Conservation (phyloP, 2,113 vertebrate species). For the Pteronura brasiliensis region DNA sequence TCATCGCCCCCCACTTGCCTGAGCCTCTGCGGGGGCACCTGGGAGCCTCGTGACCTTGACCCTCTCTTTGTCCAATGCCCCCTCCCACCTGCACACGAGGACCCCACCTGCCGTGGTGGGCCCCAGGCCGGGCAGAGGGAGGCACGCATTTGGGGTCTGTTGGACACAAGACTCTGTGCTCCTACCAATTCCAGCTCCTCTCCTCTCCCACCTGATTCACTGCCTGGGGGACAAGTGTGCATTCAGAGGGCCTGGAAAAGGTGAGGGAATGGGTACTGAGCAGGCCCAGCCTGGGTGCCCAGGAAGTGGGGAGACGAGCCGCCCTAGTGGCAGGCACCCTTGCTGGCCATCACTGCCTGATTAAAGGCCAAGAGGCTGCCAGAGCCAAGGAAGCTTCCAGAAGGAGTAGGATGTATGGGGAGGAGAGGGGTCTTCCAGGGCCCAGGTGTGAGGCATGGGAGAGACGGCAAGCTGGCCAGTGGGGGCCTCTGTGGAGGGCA, state of each 20-base stretch:
- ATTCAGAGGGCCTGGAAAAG: background rate
- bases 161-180: background rate
- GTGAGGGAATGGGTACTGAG: background rate
- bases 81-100: background rate
- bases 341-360: too few relatives aligned
- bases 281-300: background rate
- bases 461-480: background rate
- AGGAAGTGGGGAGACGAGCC: fast-evolving
- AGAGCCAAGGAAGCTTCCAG: background rate
- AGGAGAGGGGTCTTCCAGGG: background rate
- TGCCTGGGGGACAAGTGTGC: too few relatives aligned
- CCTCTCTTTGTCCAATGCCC: fast-evolving
- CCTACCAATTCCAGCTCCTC: fast-evolving
- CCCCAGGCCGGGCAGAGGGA: background rate
- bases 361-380: background rate
- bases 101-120: background rate
- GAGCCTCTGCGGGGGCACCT: background rate
- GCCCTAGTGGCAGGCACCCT: background rate
- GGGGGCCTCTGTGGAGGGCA: background rate
- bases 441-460: background rate
- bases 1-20: fast-evolving
- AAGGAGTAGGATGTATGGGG: background rate
- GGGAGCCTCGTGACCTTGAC: background rate
- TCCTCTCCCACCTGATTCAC: background rate
- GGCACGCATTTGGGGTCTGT: fast-evolving